Conservation (phyloP, 1,140 invertebrate species). For the Oedothorax gibbosus region DNA sequence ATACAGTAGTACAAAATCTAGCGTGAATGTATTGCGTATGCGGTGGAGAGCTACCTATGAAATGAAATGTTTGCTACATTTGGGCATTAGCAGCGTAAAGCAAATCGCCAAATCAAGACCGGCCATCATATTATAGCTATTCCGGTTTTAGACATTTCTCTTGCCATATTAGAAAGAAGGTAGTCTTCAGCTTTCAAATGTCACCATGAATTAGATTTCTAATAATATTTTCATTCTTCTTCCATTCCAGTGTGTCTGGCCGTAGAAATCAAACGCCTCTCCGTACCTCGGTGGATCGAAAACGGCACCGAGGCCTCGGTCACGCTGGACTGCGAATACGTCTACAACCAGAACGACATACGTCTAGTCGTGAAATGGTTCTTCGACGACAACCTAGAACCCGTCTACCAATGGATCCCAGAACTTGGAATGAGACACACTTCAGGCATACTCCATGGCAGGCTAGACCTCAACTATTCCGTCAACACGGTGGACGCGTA, state of each 20-base stretch:
- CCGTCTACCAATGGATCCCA: conserved; percentile 85
- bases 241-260: conserved; percentile 11
- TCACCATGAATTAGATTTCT: too few species aligned
- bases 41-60: too few species aligned
- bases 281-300: conserved; percentile 77
- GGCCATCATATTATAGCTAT: too few species aligned
- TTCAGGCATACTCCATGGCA: conserved; percentile 74
- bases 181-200: too few species aligned
- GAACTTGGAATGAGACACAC: conserved; percentile 73
- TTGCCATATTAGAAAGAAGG: too few species aligned
- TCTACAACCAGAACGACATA: conserved; percentile 71
- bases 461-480: conserved; percentile 78
- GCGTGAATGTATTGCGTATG: too few species aligned
- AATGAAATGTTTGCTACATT: too few species aligned
- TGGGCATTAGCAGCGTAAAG: too few species aligned
- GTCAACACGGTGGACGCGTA: conserved; percentile 74
- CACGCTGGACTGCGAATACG: conserved; percentile 82
- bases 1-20: too few species aligned
- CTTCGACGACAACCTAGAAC: conserved; percentile 75
- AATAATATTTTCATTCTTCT: too few species aligned
- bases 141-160: too few species aligned
- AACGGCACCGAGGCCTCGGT: conserved; percentile 76
- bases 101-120: too few species aligned
- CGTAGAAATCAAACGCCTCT: conserved; percentile 76
- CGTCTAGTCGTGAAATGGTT: conserved; percentile 84